Evolutionary conservation across 92 coral and sea anemone genomes (phyloP).

Genomic region (Muricea muricata): DNA sequence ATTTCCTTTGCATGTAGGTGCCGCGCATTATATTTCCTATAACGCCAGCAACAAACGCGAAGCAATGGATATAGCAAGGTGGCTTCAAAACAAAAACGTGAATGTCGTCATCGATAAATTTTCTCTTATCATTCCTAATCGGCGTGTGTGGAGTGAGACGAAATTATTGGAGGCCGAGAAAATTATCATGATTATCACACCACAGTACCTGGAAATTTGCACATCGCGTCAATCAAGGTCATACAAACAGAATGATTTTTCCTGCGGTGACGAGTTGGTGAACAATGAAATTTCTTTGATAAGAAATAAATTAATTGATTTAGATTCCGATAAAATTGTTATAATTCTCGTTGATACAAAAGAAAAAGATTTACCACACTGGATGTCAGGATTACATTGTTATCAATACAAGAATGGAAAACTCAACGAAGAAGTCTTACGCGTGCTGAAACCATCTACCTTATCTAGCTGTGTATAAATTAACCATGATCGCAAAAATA

Average conservation of each 20-base stretch:
- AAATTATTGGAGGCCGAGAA: neutral
- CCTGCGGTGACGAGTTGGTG: neutral
- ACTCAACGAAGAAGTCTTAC: neutral
- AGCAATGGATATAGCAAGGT: neutral
- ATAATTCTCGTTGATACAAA: neutral
- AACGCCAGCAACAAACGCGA: neutral
- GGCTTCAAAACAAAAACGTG: neutral
- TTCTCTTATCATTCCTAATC: neutral
- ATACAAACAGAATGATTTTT: neutral
- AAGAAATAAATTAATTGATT: neutral
- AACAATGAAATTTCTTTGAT: neutral
- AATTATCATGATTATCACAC: neutral
- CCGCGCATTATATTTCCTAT: slow-evolving; percentile 6
- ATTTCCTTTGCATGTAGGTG: too few relatives aligned
- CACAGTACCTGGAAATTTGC: neutral
- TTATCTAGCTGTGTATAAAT: too few relatives aligned
- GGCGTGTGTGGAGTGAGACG: neutral
- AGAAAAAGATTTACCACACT: neutral
- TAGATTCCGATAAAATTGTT: neutral
- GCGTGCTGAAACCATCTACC: neutral
- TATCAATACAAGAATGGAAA: neutral
- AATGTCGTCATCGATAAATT: neutral
- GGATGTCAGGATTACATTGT: slow-evolving; percentile 5
- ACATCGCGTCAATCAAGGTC: neutral
- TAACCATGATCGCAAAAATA: too few relatives aligned